These are phyloP conservation scores for Heteropelma amictum DNA, from an alignment of 2,888 invertebrate genomes.

Conservation along the genomic window DNA sequence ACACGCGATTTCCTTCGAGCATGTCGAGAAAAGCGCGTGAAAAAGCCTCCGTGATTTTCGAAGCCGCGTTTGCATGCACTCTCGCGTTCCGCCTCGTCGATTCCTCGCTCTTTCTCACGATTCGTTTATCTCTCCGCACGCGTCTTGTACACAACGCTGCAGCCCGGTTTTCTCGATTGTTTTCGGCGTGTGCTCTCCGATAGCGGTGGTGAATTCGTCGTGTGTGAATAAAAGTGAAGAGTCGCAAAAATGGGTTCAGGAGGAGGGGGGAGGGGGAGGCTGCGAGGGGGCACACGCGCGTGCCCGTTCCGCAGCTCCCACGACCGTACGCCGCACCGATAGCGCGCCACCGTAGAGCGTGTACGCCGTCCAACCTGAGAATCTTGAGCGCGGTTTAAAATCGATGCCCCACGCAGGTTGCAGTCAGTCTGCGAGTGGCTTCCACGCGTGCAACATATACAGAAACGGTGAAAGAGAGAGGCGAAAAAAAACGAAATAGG, in stretches of 20 bases:
- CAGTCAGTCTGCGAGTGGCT: conserved; percentile 71
- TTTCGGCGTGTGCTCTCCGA: conserved; percentile 36
- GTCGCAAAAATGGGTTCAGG: conserved; percentile 40
- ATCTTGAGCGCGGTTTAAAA: conserved; percentile 70
- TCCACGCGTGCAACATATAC: conserved; percentile 65
- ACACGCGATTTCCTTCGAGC: no score
- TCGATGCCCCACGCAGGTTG: conserved; percentile 72
- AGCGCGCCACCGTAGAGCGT: conserved; percentile 55
- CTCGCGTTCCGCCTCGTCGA: neutral
- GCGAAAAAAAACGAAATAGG: neutral
- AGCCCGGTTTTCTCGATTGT: conserved; percentile 19
- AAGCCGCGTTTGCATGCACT: neutral
- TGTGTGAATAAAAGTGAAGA: conserved; percentile 45
- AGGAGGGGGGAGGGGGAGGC: conserved; percentile 42
- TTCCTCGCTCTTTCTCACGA: neutral
- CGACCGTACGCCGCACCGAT: conserved; percentile 50
- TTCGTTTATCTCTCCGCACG: neutral
- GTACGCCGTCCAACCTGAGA: conserved; percentile 58
- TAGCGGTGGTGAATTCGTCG: conserved; percentile 52
- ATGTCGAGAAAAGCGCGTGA: neutral
- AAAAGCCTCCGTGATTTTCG: neutral
- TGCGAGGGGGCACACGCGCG: conserved; percentile 54
- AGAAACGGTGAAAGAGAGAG: neutral
- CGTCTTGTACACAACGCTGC: conserved; percentile 30
- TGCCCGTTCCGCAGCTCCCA: conserved; percentile 66